Percentiles rank a stretch among this genome's conserved stretches.
phyloP scores from a whole-genome alignment of 2,797 vertebrate species.

The Sebastes vulpes region DNA sequence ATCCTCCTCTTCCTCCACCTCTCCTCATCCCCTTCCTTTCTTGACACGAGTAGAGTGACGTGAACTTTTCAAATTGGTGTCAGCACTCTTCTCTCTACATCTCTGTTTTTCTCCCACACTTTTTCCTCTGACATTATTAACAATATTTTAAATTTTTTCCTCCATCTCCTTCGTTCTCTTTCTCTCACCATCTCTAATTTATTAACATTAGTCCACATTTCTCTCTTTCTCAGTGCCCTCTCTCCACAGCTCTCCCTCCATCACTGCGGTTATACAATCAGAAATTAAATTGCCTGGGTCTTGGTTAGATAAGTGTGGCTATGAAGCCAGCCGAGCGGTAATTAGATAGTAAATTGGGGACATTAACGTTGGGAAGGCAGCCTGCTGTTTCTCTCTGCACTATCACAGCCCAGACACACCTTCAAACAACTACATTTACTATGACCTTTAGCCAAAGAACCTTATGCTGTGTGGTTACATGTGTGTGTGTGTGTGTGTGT shows the following conservation, averaged over 20 bases:
- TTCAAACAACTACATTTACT: slow-evolving; percentile 83
- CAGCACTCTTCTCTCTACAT: slow-evolving; percentile 79
- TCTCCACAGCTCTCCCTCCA: slow-evolving; percentile 77
- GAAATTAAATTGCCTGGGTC: slow-evolving; percentile 90
- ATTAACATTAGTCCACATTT: slow-evolving; percentile 77
- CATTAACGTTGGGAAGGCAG: slow-evolving; percentile 82
- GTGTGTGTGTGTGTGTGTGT: slow-evolving; percentile 20
- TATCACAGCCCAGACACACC: slow-evolving; percentile 84
- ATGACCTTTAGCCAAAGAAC: slow-evolving; percentile 79
- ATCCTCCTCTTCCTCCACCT: slow-evolving; percentile 53
- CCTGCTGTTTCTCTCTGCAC: slow-evolving; percentile 82
- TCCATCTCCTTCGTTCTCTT: slow-evolving; percentile 53
- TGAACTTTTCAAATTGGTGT: slow-evolving; percentile 91
- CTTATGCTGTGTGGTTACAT: slow-evolving; percentile 44
- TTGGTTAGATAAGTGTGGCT: slow-evolving; percentile 88
- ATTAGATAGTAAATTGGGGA: slow-evolving; percentile 90
- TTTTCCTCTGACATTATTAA: slow-evolving; percentile 78
- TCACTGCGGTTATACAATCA: slow-evolving; percentile 82
- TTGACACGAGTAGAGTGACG: slow-evolving; percentile 77
- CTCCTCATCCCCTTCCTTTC: slow-evolving; percentile 62
- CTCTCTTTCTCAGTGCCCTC: slow-evolving; percentile 75
- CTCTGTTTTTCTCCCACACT: slow-evolving; percentile 64
- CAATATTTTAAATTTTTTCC: slow-evolving; percentile 67
- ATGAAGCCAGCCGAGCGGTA: slow-evolving; percentile 85
- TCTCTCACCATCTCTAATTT: slow-evolving; percentile 80